Percentiles rank a stretch among this genome's conserved stretches.
Conservation (phyloP, 2,888 invertebrate species). For the Blastobasis adustella region DNA sequence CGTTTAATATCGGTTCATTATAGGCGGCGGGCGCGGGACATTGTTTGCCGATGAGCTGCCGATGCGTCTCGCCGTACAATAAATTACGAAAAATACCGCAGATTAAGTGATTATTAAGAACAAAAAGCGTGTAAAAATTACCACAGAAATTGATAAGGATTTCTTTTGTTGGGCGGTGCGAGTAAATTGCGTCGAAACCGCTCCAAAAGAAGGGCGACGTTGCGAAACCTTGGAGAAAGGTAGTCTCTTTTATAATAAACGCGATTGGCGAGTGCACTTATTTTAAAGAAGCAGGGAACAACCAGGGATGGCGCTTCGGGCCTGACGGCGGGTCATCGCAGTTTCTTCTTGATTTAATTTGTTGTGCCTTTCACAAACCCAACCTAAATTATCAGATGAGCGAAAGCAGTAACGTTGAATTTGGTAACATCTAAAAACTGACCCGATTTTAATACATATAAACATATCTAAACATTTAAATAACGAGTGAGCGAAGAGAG, state of each 20-base stretch:
- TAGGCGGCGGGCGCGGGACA: constrained; percentile 20
- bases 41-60: constrained; percentile 35
- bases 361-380: too few species aligned
- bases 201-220: constrained; percentile 57
- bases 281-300: constrained; percentile 10
- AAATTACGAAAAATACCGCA: constrained; percentile 38
- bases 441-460: too few species aligned
- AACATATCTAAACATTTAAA: too few species aligned
- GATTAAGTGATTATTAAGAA: constrained; percentile 57
- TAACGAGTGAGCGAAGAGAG: too few species aligned
- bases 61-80: constrained; percentile 28
- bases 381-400: too few species aligned
- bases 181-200: constrained; percentile 40
- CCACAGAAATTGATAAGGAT: constrained; percentile 47
- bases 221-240: constrained; percentile 69
- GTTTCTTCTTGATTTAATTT: too few species aligned
- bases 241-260: constrained; percentile 61
- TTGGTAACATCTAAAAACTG: too few species aligned
- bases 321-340: too few species aligned
- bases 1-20: constrained; percentile 39
- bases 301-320: too few species aligned
- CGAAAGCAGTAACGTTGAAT: too few species aligned
- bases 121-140: constrained; percentile 42
- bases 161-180: constrained; percentile 43
- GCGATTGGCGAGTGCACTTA: constrained; percentile 61